Percentiles rank a stretch among this genome's conserved stretches.
Evolutionary conservation across 2,113 vertebrate genomes (phyloP).

Genomic region (Alethe diademata): DNA sequence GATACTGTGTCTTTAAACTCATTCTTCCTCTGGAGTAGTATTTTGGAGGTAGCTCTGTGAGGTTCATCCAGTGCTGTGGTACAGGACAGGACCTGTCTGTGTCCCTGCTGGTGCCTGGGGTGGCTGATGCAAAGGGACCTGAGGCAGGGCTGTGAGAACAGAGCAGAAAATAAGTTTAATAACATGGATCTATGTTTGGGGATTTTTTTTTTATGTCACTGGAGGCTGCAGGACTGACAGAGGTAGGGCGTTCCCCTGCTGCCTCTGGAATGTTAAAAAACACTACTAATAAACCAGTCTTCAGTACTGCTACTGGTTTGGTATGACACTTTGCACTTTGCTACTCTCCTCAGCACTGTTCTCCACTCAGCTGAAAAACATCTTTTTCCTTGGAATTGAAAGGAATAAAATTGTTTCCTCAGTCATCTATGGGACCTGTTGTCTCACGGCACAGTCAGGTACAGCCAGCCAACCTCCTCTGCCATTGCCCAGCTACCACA

Average conservation of each 20-base stretch:
- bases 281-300: not conserved
- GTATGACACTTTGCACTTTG: fast-evolving
- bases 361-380: not conserved
- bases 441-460: not conserved
- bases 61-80: not conserved
- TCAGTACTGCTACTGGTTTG: not conserved
- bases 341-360: not conserved
- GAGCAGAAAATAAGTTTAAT: not conserved
- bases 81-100: fast-evolving
- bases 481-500: fast-evolving
- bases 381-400: not conserved
- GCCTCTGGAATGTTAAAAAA: not conserved
- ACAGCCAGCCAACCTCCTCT: not conserved
- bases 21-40: fast-evolving
- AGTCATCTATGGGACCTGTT: fast-evolving
- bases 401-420: not conserved
- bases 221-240: not conserved
- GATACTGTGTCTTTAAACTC: not conserved
- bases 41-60: not conserved
- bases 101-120: not conserved
- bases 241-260: not conserved
- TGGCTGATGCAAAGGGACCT: not conserved
- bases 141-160: not conserved
- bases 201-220: not conserved
- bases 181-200: not conserved